These are phyloP conservation scores for Zygaena filipendulae DNA, from an alignment of 2,888 invertebrate species.

Conservation along the genomic window DNA sequence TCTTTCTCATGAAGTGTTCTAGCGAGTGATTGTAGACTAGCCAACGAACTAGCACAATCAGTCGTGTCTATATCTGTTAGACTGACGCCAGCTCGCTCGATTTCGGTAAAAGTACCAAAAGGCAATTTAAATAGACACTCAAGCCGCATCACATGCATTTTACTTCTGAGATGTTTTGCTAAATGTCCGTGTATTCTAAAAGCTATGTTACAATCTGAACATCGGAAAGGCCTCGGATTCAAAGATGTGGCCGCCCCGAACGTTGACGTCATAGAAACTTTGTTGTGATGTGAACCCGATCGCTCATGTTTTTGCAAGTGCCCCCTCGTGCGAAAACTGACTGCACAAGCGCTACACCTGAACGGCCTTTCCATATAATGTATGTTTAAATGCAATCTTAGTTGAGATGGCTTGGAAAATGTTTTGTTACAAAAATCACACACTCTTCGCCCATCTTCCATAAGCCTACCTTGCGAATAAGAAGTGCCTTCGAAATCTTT, in stretches of 20 bases:
- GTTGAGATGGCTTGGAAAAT: conserved; percentile 91
- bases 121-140: conserved; percentile 94
- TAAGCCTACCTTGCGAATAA: conserved; percentile 64
- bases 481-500: conserved; percentile 51
- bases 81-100: conserved; percentile 90
- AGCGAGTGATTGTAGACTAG: conserved; percentile 85
- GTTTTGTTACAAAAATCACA: conserved; percentile 91
- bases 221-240: conserved; percentile 96
- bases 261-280: conserved; percentile 89
- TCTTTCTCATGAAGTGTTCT: conserved; percentile 85
- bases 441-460: conserved; percentile 80
- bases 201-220: conserved; percentile 94
- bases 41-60: conserved; percentile 94
- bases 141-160: conserved; percentile 94
- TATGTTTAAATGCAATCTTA: conserved; percentile 92
- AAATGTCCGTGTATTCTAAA: conserved; percentile 97
- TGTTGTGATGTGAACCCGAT: conserved; percentile 91
- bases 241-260: conserved; percentile 87
- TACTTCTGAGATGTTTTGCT: conserved; percentile 95
- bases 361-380: conserved; percentile 95
- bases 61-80: conserved; percentile 96
- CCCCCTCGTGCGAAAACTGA: conserved; percentile 90
- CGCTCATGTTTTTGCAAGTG: conserved; percentile 94
- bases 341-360: conserved; percentile 90
- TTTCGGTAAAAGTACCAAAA: conserved; percentile 93